These are phyloP conservation scores for Neomonachus schauinslandi DNA, from an alignment of 2,113 vertebrate genomes.

Conservation along the genomic window DNA sequence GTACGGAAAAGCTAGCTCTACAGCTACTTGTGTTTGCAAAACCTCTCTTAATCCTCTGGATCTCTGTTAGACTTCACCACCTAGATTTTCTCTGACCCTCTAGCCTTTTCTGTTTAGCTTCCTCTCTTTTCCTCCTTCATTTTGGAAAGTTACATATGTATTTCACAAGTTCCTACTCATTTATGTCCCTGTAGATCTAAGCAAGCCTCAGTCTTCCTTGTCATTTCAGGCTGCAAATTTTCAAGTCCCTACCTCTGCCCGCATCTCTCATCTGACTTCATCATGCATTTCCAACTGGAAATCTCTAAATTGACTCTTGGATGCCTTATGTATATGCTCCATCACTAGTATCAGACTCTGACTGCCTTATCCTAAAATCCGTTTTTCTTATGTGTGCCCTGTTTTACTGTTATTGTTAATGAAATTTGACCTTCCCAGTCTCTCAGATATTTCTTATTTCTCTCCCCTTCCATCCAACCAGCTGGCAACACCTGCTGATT, in stretches of 20 bases:
- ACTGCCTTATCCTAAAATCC: neutral
- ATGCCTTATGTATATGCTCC: neutral
- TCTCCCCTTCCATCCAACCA: neutral
- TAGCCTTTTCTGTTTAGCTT: neutral
- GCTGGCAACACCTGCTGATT: neutral
- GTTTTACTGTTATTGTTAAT: neutral
- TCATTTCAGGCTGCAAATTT: neutral
- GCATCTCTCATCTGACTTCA: neutral
- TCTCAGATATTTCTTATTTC: neutral
- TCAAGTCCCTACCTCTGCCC: neutral
- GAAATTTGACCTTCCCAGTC: neutral
- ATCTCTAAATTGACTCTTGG: neutral
- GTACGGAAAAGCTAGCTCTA: neutral
- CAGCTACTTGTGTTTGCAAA: neutral
- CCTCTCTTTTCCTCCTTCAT: neutral
- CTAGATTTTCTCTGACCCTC: neutral
- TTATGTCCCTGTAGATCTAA: neutral
- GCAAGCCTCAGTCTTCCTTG: neutral
- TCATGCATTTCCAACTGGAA: neutral
- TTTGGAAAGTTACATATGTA: neutral
- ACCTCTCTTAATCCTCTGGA: neutral
- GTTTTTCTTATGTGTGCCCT: neutral
- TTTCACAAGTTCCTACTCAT: neutral
- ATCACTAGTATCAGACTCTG: neutral
- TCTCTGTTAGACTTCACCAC: neutral